These are phyloP conservation scores for Holacanthus passer DNA, from an alignment of 2,113 vertebrate species.

Conservation along the genomic window DNA sequence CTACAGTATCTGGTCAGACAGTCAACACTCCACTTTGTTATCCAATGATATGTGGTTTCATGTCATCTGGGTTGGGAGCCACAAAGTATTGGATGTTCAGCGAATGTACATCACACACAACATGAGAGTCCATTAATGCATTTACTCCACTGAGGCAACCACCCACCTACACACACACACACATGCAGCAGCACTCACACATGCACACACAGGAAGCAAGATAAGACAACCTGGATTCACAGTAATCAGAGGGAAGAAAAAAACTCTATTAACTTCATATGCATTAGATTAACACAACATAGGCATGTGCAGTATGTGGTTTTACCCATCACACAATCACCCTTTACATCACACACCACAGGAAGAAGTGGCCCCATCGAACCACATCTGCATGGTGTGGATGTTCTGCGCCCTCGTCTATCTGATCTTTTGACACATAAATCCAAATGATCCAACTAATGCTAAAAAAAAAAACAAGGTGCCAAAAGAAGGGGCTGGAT, in stretches of 20 bases:
- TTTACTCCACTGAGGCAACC: slow-evolving; percentile 7
- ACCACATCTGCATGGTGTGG: neutral
- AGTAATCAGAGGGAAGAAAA: slow-evolving; percentile 9
- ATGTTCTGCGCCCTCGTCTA: neutral
- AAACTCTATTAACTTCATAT: slow-evolving; percentile 20
- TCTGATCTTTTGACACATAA: slow-evolving; percentile 28
- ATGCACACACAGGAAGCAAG: neutral
- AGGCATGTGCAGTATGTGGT: neutral
- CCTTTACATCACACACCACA: slow-evolving; percentile 14
- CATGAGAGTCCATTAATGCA: slow-evolving; percentile 2
- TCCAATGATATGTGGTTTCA: slow-evolving; percentile 18
- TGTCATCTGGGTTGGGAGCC: slow-evolving; percentile 2
- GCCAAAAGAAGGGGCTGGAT: slow-evolving; percentile 3
- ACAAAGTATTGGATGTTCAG: neutral
- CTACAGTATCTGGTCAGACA: slow-evolving; percentile 17
- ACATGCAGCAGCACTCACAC: neutral
- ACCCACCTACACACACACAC: slow-evolving; percentile 6
- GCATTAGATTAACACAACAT: slow-evolving; percentile 2
- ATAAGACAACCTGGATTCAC: slow-evolving; percentile 4
- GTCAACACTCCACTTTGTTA: slow-evolving; percentile 27
- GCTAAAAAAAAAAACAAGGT: neutral
- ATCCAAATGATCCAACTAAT: slow-evolving; percentile 13
- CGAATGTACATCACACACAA: neutral
- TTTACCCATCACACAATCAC: slow-evolving; percentile 2
- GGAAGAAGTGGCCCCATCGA: neutral